phyloP scores from a whole-genome alignment of 2,888 invertebrate species.

The Drosophila melanosoma region DNA sequence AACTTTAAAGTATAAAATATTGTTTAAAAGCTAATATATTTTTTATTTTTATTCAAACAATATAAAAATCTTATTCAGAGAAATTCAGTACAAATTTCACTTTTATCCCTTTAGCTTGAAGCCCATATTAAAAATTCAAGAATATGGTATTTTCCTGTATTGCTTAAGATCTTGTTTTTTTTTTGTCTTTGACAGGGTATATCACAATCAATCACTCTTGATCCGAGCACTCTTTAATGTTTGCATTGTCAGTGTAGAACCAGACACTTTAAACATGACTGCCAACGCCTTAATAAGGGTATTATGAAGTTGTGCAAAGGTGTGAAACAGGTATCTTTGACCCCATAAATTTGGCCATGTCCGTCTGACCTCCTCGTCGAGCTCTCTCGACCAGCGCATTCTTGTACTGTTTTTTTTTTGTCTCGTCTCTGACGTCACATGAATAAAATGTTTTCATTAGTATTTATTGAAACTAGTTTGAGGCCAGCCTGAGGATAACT shows the following conservation, averaged over 20 bases:
- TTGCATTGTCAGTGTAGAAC: constrained; percentile 46
- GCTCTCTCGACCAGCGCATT: background rate
- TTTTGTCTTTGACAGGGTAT: constrained; percentile 2
- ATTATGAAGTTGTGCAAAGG: background rate
- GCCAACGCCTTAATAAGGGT: constrained; percentile 10
- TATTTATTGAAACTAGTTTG: constrained; percentile 69
- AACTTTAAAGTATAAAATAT: background rate
- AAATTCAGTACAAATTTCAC: background rate
- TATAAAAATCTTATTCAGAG: background rate
- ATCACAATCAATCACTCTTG: constrained; percentile 53
- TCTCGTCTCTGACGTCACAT: constrained; percentile 42
- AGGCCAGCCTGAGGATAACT: constrained; percentile 36
- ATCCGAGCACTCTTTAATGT: constrained; percentile 9
- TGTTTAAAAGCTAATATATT: background rate
- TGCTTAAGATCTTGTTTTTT: background rate
- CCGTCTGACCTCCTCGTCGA: background rate
- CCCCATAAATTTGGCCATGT: background rate
- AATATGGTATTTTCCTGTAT: background rate
- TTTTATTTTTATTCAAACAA: background rate
- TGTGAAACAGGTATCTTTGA: background rate
- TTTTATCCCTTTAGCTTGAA: background rate
- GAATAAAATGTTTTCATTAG: constrained; percentile 55
- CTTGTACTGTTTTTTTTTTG: background rate
- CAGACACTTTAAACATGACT: constrained; percentile 16
- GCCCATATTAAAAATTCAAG: background rate